A percentile compares a stretch with the other conserved stretches of the same genome.
phyloP scores from a whole-genome alignment of 2,888 invertebrate genomes.

The Nymphalis polychloros region DNA sequence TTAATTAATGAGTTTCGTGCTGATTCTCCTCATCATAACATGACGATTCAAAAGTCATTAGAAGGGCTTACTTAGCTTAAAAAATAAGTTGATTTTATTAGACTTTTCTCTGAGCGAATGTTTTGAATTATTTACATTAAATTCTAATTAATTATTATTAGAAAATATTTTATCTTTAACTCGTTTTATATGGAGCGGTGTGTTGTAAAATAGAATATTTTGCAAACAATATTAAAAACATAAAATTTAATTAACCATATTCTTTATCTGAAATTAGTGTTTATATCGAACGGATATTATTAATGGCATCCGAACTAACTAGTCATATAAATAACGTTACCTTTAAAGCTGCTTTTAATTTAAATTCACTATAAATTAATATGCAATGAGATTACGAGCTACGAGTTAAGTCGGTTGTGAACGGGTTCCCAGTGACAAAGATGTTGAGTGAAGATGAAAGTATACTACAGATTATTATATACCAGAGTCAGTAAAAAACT shows the following conservation, averaged over 20 bases:
- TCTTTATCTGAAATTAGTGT: constrained; percentile 18
- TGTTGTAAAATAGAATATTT: background rate
- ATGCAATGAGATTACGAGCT: constrained; percentile 41
- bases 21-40: too few relatives aligned
- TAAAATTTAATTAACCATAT: background rate
- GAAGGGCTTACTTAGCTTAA: too few relatives aligned
- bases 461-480: constrained; percentile 9
- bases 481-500: background rate
- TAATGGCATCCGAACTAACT: constrained; percentile 25
- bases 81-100: too few relatives aligned
- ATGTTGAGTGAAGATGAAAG: constrained; percentile 30
- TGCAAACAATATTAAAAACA: background rate
- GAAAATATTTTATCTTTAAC: too few relatives aligned
- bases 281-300: constrained; percentile 33
- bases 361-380: constrained; percentile 46
- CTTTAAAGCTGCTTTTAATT: constrained; percentile 38
- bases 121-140: too few relatives aligned
- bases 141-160: too few relatives aligned
- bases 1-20: too few relatives aligned
- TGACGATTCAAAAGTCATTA: too few relatives aligned
- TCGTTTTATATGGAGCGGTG: background rate
- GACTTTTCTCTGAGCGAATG: too few relatives aligned
- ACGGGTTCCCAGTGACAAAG: constrained; percentile 31
- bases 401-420: constrained; percentile 24
- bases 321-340: constrained; percentile 16